phyloP scores from a whole-genome alignment of 2,888 invertebrate species.

The Theretra japonica region DNA sequence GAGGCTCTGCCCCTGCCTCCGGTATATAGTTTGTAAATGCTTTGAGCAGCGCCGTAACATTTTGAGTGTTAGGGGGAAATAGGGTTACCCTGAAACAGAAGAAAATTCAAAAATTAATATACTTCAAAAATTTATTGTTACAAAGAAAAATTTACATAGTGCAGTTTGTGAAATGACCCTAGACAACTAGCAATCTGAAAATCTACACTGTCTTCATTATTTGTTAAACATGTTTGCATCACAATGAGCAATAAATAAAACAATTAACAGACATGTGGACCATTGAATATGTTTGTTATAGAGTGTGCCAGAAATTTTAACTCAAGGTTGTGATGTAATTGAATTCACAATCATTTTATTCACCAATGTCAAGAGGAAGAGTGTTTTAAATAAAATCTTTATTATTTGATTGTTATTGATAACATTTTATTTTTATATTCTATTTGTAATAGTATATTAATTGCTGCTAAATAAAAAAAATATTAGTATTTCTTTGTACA shows the following conservation, averaged over 20 bases:
- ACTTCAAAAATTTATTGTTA: not conserved
- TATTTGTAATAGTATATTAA: too few species aligned
- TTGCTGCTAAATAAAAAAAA: too few species aligned
- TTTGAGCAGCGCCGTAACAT: slow-evolving; percentile 82
- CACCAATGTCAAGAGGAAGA: too few species aligned
- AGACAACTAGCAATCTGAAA: too few species aligned
- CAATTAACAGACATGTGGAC: not conserved
- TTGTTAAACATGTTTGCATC: not conserved
- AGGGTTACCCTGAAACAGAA: slow-evolving; percentile 62
- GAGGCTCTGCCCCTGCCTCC: slow-evolving; percentile 74
- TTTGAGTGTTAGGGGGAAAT: slow-evolving; percentile 52
- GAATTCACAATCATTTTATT: slow-evolving; percentile 1
- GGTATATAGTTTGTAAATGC: slow-evolving; percentile 76
- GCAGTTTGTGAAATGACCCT: too few species aligned
- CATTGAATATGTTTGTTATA: not conserved
- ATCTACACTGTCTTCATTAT: too few species aligned
- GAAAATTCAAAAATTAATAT: slow-evolving; percentile 13
- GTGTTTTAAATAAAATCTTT: too few species aligned
- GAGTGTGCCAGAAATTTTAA: slow-evolving; percentile 7
- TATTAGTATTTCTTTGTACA: too few species aligned
- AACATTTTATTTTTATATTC: too few species aligned
- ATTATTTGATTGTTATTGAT: not conserved
- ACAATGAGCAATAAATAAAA: slow-evolving; percentile 4
- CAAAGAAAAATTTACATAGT: not conserved
- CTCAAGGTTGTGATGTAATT: slow-evolving; percentile 11